Evolutionary conservation across 1,140 invertebrate genomes (phyloP), one percentile per base, ranked within the genome.

Genomic region (Panulirus ornatus): DNA sequence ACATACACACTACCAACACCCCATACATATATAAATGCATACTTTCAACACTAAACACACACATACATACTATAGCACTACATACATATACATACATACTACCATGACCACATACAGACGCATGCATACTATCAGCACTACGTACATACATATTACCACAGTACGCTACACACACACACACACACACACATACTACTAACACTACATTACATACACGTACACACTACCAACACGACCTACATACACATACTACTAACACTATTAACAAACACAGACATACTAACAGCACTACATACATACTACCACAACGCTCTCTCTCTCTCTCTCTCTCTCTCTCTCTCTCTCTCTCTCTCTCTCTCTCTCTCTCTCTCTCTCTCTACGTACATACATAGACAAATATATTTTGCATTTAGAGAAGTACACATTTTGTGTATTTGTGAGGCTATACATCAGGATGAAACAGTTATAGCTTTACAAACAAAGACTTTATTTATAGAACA

Each of bases 291-390:
- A n/a, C n/a, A n/a, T n/a, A n/a, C n/a, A n/a, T 75, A 16, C 34
- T n/a, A n/a, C n/a, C n/a, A n/a, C n/a, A n/a, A n/a, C n/a, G n/a
- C n/a, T n/a, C n/a, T n/a, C n/a, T n/a, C 71, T 75, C 71, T 75
- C 71, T 75, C 71, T 75, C 71, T 75, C 71, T 75, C 71, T 75
- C 71, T 75, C 71, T 75, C 71, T 75, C 71, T 75, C 71, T 75
- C 71, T 75, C 71, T 3, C 71, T 75, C 3, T 3, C 71, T 3
- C n/a, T 75, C 71, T 27, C 19, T 11, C 16, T n/a, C 70, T 11
- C 70, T 8, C 70, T 11, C n/a, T n/a, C n/a, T n/a, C n/a, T n/a
- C n/a, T n/a, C n/a, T n/a, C n/a, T n/a, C n/a, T n/a, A n/a, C n/a
- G 16, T 11, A 19, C 8, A 19, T n/a, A 73, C 27, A n/a, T 34